These are phyloP conservation scores for Theristicus caerulescens DNA, from an alignment of 2,113 vertebrate species.

Conservation along the genomic window DNA sequence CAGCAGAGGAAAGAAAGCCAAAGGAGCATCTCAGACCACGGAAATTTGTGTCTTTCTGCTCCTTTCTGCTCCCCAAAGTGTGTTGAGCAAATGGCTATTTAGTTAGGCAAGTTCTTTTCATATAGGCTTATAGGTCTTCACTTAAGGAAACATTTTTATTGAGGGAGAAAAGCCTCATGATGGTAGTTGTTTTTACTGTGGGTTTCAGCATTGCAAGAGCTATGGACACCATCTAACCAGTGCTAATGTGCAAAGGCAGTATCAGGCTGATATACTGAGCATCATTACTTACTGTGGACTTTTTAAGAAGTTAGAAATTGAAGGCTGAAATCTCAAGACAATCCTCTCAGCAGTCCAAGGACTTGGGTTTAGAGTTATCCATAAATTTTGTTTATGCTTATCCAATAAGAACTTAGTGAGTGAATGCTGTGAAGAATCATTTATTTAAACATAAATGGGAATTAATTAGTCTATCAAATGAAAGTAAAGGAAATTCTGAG, in stretches of 20 bases:
- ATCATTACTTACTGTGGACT: conserved; percentile 50
- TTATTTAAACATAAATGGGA: conserved; percentile 34
- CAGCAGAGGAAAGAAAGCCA: background rate
- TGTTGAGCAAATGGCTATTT: background rate
- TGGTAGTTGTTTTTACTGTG: background rate
- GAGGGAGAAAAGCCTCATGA: conserved; percentile 18
- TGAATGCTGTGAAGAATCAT: background rate
- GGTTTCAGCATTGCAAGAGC: conserved; percentile 15
- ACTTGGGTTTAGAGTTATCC: background rate
- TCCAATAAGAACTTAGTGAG: background rate
- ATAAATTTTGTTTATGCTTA: conserved; percentile 47
- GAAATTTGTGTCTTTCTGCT: background rate
- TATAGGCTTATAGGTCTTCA: background rate
- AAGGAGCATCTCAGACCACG: background rate
- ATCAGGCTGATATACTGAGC: conserved; percentile 43
- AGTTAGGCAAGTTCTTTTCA: background rate
- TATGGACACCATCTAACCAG: conserved; percentile 19
- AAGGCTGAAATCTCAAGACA: conserved; percentile 47
- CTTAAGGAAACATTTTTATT: conserved; percentile 1
- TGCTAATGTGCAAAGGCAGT: conserved; percentile 16
- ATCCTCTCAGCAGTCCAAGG: conserved; percentile 33
- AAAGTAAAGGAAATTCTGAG: background rate
- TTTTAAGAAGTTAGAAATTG: conserved; percentile 37
- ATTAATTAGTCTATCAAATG: conserved; percentile 50
- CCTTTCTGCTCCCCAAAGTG: background rate